A percentile compares a stretch with the other conserved stretches of the same genome.
Evolutionary conservation across 2,888 invertebrate genomes (phyloP).

Genomic region (Liposcelis brunnea): DNA sequence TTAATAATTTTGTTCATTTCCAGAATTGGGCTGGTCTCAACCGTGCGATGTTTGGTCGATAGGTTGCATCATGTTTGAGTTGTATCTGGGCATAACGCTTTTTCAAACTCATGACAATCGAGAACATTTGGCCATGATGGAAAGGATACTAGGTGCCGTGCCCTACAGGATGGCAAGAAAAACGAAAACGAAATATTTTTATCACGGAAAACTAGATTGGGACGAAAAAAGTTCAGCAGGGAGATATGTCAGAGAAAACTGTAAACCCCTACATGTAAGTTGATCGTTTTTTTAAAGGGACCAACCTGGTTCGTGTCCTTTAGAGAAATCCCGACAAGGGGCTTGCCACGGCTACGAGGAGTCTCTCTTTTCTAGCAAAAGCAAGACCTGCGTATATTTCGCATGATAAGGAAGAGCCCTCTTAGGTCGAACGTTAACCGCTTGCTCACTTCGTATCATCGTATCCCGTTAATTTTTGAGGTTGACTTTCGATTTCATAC

Average conservation of each 20-base stretch:
- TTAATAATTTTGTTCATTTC: constrained; percentile 20
- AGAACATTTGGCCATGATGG: constrained; percentile 99
- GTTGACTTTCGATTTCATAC: too few species aligned
- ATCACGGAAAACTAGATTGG: constrained; percentile 95
- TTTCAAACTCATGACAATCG: constrained; percentile 99
- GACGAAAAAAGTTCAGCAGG: constrained; percentile 93
- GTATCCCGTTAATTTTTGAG: too few species aligned
- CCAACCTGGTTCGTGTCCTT: too few species aligned
- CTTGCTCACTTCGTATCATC: too few species aligned
- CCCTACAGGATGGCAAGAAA: constrained; percentile 82
- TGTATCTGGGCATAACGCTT: constrained; percentile 93
- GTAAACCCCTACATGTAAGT: constrained; percentile 84
- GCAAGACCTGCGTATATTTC: too few species aligned
- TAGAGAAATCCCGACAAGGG: constrained; percentile 72
- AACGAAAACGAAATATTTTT: constrained; percentile 95
- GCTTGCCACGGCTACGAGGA: constrained; percentile 82
- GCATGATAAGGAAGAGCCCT: too few species aligned
- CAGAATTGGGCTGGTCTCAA: constrained; percentile 97
- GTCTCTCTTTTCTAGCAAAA: constrained; percentile 83
- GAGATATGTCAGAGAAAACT: constrained; percentile 93
- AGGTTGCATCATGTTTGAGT: constrained; percentile 97
- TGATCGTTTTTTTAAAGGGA: neutral
- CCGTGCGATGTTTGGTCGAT: constrained; percentile 99
- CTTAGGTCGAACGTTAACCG: too few species aligned
- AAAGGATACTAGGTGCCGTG: constrained; percentile 89